A percentile compares a stretch with the other conserved stretches of the same genome.
phyloP scores from a whole-genome alignment of 2,888 invertebrate species.

The Carterocephalus palaemon region DNA sequence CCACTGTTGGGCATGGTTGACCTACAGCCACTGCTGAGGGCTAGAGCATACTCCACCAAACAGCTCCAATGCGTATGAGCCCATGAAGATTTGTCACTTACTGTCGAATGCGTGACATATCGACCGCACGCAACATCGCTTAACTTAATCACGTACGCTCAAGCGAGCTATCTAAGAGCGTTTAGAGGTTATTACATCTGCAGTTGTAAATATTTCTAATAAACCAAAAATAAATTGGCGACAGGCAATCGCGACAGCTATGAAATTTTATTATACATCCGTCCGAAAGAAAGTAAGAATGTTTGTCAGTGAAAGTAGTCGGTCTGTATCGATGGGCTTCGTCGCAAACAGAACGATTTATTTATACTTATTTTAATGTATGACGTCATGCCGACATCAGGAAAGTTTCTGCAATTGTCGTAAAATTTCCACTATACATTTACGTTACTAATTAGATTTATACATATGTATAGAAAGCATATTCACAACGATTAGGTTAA shows the following conservation, averaged over 20 bases:
- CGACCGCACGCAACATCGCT: too few relatives aligned
- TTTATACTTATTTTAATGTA: slow-evolving; percentile 24
- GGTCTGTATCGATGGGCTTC: slow-evolving; percentile 29
- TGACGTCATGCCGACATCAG: background rate
- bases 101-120: too few relatives aligned
- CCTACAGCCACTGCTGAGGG: too few relatives aligned
- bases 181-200: background rate
- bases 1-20: too few relatives aligned
- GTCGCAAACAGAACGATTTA: slow-evolving; percentile 28
- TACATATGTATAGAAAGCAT: too few relatives aligned
- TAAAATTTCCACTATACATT: background rate
- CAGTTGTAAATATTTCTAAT: slow-evolving; percentile 8
- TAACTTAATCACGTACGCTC: too few relatives aligned
- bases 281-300: slow-evolving; percentile 43
- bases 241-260: slow-evolving; percentile 18
- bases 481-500: too few relatives aligned
- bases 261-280: slow-evolving; percentile 28
- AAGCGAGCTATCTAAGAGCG: too few relatives aligned
- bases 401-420: background rate
- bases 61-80: too few relatives aligned
- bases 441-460: background rate
- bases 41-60: too few relatives aligned
- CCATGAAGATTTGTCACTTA: too few relatives aligned
- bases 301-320: slow-evolving; percentile 47
- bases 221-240: slow-evolving; percentile 2